Evolutionary conservation across 2,113 vertebrate genomes (phyloP).

Genomic region (Madoqua kirkii): DNA sequence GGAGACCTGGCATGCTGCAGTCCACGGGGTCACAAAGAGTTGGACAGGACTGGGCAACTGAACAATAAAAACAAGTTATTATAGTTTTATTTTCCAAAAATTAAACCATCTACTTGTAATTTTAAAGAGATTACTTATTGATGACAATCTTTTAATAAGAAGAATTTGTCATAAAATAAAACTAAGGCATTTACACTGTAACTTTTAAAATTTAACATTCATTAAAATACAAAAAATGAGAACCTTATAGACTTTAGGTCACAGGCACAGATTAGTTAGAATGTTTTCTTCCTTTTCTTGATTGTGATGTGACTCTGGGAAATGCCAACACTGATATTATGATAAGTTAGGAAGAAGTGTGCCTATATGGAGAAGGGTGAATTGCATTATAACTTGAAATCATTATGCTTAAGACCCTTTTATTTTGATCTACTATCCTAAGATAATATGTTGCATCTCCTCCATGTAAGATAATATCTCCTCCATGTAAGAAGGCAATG

Average conservation of each 20-base stretch:
- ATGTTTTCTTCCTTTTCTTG: not conserved
- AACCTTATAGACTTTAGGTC: not conserved
- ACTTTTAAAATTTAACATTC: not conserved
- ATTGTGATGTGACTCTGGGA: too few relatives aligned
- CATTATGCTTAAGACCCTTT: too few relatives aligned
- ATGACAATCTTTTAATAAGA: not conserved
- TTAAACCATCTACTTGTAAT: not conserved
- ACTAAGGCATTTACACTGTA: not conserved
- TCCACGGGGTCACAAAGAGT: not conserved
- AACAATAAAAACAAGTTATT: not conserved
- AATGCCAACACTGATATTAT: too few relatives aligned
- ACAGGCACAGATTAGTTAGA: not conserved
- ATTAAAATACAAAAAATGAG: not conserved
- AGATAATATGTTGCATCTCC: too few relatives aligned
- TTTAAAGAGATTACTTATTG: not conserved
- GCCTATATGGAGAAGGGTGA: too few relatives aligned
- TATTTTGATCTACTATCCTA: too few relatives aligned
- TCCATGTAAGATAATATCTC: too few relatives aligned
- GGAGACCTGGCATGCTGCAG: not conserved
- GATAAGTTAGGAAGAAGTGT: too few relatives aligned
- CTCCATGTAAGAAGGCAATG: too few relatives aligned
- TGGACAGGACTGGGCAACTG: not conserved
- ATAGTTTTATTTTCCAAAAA: not conserved
- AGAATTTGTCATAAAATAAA: not conserved
- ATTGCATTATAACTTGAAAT: too few relatives aligned